phyloP scores from a whole-genome alignment of 2,888 invertebrate genomes.

The Dioctria linearis region DNA sequence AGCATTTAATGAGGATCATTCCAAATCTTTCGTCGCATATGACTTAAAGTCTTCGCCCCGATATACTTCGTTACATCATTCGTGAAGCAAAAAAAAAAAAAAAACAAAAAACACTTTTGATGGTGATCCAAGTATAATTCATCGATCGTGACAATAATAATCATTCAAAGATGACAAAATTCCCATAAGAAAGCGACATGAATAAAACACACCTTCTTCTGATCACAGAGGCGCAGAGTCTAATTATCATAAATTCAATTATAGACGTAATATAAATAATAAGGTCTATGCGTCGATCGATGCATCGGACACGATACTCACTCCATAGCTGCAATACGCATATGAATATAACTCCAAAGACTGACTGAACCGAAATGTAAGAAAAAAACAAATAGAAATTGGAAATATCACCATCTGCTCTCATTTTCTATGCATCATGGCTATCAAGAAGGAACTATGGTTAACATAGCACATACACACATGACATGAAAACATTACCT shows the following conservation, averaged over 20 bases:
- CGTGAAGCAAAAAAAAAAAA: background rate
- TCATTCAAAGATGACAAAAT: conserved; percentile 46
- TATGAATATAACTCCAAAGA: too few relatives aligned
- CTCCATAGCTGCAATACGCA: background rate
- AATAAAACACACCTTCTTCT: conserved; percentile 36
- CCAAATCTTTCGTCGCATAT: conserved; percentile 19
- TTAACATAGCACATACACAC: background rate
- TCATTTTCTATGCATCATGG: background rate
- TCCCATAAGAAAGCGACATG: conserved; percentile 16
- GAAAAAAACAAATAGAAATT: background rate
- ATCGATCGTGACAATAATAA: conserved; percentile 42
- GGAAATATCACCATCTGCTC: background rate
- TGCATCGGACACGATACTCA: background rate
- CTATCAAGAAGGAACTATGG: background rate
- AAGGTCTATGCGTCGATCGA: background rate
- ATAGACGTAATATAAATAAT: background rate
- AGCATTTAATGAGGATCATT: conserved; percentile 25
- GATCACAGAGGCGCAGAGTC: background rate
- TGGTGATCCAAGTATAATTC: conserved; percentile 24
- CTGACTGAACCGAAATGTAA: too few relatives aligned
- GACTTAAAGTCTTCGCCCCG: background rate
- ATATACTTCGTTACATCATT: conserved; percentile 10
- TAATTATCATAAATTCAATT: conserved; percentile 45
- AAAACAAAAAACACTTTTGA: conserved; percentile 4
- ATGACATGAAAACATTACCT: background rate